phyloP scores from a whole-genome alignment of 2,113 vertebrate genomes.

The Coryphaenoides rupestris region DNA sequence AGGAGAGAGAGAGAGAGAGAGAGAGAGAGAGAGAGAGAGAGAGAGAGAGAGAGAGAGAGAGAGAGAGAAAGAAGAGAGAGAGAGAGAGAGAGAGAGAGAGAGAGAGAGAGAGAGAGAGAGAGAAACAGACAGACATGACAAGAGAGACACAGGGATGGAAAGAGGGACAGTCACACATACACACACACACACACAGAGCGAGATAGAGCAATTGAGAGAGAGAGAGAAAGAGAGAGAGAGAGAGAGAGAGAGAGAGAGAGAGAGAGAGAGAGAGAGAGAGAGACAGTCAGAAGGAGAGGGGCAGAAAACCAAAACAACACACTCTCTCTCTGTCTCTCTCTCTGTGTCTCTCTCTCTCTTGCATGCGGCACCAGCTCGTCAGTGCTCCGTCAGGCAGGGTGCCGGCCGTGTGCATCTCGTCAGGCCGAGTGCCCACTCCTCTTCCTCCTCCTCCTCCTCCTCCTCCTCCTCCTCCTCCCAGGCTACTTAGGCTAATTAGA shows the following conservation, averaged over 20 bases:
- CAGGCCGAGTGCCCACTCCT: conserved; percentile 49
- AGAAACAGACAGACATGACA: background rate
- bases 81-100: background rate
- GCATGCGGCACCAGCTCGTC: background rate
- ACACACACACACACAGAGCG: too few species aligned
- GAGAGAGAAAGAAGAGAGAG: background rate
- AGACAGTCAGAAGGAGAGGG: background rate
- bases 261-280: too few species aligned
- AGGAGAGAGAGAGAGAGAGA: too few species aligned
- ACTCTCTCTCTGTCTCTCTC: too few species aligned
- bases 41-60: background rate
- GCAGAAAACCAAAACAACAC: background rate
- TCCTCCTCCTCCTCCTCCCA: conserved; percentile 24
- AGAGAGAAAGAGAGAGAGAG: background rate
- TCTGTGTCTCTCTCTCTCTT: too few species aligned
- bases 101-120: background rate
- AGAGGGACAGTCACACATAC: too few species aligned
- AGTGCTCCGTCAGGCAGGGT: conserved; percentile 47
- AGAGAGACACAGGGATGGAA: background rate
- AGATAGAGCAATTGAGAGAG: background rate
- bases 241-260: too few species aligned
- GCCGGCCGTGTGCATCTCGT: conserved; percentile 39
- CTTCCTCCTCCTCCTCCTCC: conserved; percentile 14
- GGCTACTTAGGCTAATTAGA: conserved; percentile 73
- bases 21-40: too few species aligned